Evolutionary conservation across 1,140 invertebrate species (phyloP).

Genomic region (Zaprionus inermis): DNA sequence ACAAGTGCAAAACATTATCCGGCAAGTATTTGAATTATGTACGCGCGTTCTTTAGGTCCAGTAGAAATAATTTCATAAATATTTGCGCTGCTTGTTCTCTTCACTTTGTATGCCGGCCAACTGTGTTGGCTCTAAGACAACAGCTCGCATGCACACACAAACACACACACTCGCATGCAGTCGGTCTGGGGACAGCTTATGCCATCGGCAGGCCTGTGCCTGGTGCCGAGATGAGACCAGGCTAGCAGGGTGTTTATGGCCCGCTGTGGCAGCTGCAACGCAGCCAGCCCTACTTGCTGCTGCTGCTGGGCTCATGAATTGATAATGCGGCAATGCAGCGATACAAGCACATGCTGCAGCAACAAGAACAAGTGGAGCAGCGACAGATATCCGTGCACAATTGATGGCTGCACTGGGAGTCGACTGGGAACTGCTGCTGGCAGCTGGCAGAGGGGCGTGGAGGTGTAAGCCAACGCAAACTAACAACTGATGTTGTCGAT

Average conservation of each 20-base stretch:
- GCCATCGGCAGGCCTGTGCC: slow-evolving; percentile 4
- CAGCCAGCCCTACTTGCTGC: not conserved
- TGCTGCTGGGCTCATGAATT: slow-evolving; percentile 64
- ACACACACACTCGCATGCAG: slow-evolving; percentile 2
- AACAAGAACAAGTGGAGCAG: slow-evolving; percentile 16
- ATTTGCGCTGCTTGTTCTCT: slow-evolving; percentile 42
- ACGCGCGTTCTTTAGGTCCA: slow-evolving; percentile 3
- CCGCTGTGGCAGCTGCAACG: slow-evolving; percentile 40
- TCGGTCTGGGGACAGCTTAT: not conserved
- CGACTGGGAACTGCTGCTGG: not conserved
- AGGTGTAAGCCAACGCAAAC: not conserved
- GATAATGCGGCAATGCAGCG: slow-evolving; percentile 75
- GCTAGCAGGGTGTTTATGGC: slow-evolving; percentile 66
- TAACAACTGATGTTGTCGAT: not conserved
- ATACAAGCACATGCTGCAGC: slow-evolving; percentile 26
- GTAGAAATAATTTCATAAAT: slow-evolving; percentile 51
- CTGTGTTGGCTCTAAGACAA: slow-evolving; percentile 16
- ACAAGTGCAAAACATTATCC: not conserved
- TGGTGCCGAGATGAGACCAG: slow-evolving; percentile 57
- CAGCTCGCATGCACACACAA: slow-evolving; percentile 12
- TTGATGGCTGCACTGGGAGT: slow-evolving; percentile 55
- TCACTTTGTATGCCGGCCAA: slow-evolving; percentile 18
- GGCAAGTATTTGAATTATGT: slow-evolving; percentile 3
- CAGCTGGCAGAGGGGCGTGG: not conserved
- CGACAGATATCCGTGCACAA: slow-evolving; percentile 64